phyloP scores from a whole-genome alignment of 2,113 vertebrate genomes.

The Isichthys henryi region DNA sequence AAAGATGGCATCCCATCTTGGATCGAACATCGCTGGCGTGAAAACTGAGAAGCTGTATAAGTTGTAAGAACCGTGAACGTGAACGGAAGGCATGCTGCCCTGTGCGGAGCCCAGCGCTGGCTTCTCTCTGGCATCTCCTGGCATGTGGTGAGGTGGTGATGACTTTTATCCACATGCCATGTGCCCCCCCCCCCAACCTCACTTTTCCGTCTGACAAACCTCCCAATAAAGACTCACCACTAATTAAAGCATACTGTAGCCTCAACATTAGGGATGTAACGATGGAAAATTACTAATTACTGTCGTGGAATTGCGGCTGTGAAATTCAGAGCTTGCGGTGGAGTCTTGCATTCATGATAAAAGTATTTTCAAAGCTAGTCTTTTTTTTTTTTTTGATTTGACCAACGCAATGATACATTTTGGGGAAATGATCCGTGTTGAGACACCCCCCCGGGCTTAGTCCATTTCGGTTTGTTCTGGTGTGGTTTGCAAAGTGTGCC shows the following conservation, averaged over 20 bases:
- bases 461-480: slow-evolving; percentile 54
- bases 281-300: slow-evolving; percentile 50
- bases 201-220: slow-evolving; percentile 58
- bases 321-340: slow-evolving; percentile 36
- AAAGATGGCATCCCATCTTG: slow-evolving; percentile 42
- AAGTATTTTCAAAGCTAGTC: slow-evolving; percentile 30
- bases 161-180: slow-evolving; percentile 49
- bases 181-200: slow-evolving; percentile 43
- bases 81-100: not conserved
- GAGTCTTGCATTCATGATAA: slow-evolving; percentile 25
- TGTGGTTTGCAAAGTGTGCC: slow-evolving; percentile 66
- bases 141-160: slow-evolving; percentile 31
- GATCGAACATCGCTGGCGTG: slow-evolving; percentile 35
- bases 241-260: slow-evolving; percentile 57
- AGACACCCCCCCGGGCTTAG: slow-evolving; percentile 18
- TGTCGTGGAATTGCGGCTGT: slow-evolving; percentile 49
- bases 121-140: slow-evolving; percentile 6
- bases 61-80: slow-evolving; percentile 20
- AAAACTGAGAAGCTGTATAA: slow-evolving; percentile 53
- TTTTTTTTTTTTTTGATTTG: not conserved
- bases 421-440: slow-evolving; percentile 15
- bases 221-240: slow-evolving; percentile 53
- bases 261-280: slow-evolving; percentile 43
- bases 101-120: not conserved
- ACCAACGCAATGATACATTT: slow-evolving; percentile 34